Conservation (phyloP, 2,888 invertebrate species). For the Melanargia galathea region DNA sequence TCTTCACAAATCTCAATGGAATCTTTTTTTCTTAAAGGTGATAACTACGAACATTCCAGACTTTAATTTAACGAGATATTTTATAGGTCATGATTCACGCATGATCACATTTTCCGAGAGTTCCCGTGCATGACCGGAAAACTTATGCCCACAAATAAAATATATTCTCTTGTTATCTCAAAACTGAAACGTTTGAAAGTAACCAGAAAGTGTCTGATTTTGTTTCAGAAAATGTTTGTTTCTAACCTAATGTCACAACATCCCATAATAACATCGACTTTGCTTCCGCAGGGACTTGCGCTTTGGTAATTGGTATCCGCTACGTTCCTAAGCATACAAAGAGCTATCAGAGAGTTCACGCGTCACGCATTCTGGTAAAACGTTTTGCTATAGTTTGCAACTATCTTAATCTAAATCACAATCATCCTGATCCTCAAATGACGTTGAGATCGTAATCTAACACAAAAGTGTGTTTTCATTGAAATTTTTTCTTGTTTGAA, state of each 20-base stretch:
- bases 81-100: too few species aligned
- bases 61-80: too few species aligned
- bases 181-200: neutral
- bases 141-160: too few species aligned
- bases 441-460: neutral
- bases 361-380: constrained; percentile 23
- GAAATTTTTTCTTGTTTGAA: too few species aligned
- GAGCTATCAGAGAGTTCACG: constrained; percentile 34
- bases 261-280: neutral
- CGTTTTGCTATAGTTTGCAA: neutral
- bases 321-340: constrained; percentile 22
- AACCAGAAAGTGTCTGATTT: too few species aligned
- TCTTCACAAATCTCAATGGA: too few species aligned
- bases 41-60: too few species aligned
- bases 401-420: neutral
- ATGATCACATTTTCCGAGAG: too few species aligned
- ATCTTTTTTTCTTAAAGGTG: too few species aligned
- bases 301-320: constrained; percentile 7
- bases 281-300: constrained; percentile 16
- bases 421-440: too few species aligned
- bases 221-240: too few species aligned
- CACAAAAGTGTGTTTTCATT: neutral
- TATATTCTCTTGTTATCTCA: neutral
- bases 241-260: neutral
- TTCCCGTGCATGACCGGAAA: too few species aligned